Evolutionary conservation across 1,140 invertebrate genomes (phyloP), one percentile per base, ranked within the genome.

Genomic region (Microplitis demolitor): DNA sequence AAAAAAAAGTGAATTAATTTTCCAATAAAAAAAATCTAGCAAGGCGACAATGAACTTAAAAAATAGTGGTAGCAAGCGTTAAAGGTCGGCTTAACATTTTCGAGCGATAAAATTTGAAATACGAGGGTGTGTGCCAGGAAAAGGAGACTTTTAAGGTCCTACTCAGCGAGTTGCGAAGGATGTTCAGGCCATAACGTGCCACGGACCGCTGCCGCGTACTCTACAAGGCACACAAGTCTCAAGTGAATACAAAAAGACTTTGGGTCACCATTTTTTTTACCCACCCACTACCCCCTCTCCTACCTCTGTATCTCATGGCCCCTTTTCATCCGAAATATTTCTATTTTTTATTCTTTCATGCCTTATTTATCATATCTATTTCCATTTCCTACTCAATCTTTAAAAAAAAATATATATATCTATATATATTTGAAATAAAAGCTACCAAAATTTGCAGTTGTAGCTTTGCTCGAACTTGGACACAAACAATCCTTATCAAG

Each of bases 61-160:
- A 58, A 58, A 58, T 31, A 11, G 8, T 31, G 24, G 8, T 16
- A 31, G n/a, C 14, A 11, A 58, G 16, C 56, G 9, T 71, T 68
- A 45, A 69, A 73, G 60, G 68, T 74, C 71, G 71, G 54, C 77
- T 79, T 76, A 77, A 67, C 72, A 76, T 78, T 83, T 79, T 83
- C 77, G 68, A 80, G 76, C 83, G 80, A 87, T 86, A 87, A 87
- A 87, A 84, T 82, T 78, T 87, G 83, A 87, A 84, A 84, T 85
- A 87, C 79, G 83, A 69, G 33, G 45, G 39, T 62, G 45, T 45
- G 39, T 53, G 53, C 68, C 37, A 73, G 54, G 16, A 35, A 54
- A 62, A 78, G 69, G 74, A 73, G 75, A 77, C 75, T 77, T 66
- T 13, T 13, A 62, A 37, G 37, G 60, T 75, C 66, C 64, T n/a